These are phyloP conservation scores for Heliconius aoede DNA, from an alignment of 2,888 invertebrate genomes.

Conservation along the genomic window DNA sequence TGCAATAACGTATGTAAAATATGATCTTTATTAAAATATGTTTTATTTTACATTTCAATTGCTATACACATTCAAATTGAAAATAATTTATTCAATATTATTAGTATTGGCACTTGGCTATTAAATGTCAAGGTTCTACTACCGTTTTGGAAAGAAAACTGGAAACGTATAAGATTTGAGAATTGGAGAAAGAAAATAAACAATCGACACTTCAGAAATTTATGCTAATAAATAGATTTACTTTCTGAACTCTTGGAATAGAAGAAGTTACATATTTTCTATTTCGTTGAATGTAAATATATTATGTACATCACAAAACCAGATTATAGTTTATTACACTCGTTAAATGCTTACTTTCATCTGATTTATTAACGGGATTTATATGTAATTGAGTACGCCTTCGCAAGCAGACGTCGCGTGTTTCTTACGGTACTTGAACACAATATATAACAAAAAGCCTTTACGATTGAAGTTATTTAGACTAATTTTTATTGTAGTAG, in stretches of 20 bases:
- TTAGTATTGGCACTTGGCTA: neutral
- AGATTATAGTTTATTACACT: conserved; percentile 39
- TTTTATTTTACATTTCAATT: neutral
- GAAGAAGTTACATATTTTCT: too few relatives aligned
- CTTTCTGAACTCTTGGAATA: neutral
- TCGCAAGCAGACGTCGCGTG: conserved; percentile 32
- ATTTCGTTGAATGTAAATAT: too few relatives aligned
- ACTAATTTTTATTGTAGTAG: neutral
- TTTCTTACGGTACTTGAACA: conserved; percentile 38
- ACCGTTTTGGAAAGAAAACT: neutral
- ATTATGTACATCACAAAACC: conserved; percentile 38
- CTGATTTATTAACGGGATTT: conserved; percentile 44
- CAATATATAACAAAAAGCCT: conserved; percentile 25
- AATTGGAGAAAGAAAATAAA: neutral
- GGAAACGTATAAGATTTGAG: neutral
- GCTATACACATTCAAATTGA: neutral
- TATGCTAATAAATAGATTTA: neutral
- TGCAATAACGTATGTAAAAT: neutral
- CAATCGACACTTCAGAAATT: neutral
- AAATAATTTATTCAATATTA: neutral
- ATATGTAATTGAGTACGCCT: conserved; percentile 38
- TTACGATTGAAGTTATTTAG: neutral
- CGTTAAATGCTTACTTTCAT: conserved; percentile 47
- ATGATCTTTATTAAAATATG: neutral
- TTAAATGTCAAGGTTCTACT: conserved; percentile 14